These are phyloP conservation scores for Sylvia borin DNA, from an alignment of 2,797 vertebrate genomes.

Conservation along the genomic window DNA sequence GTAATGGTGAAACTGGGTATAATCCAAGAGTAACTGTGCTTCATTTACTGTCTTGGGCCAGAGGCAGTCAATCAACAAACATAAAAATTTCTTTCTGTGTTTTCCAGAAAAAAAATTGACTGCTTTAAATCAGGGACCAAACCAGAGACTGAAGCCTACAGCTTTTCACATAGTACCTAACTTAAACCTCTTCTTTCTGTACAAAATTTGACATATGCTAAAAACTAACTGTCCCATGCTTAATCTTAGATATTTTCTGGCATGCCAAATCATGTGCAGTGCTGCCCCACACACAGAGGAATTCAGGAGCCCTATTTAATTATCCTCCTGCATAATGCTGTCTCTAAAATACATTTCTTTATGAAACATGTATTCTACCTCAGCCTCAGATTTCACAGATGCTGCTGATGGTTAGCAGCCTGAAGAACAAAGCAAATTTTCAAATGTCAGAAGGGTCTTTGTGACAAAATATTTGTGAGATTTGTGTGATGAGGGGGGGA, in stretches of 20 bases:
- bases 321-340: neutral
- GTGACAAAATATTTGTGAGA: neutral
- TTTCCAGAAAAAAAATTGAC: neutral
- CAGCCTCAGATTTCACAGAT: neutral
- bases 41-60: constrained; percentile 32
- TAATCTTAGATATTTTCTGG: neutral
- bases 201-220: neutral
- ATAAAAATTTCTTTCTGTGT: constrained; percentile 5
- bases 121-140: neutral
- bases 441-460: neutral
- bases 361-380: neutral
- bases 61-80: constrained; percentile 46
- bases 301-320: neutral
- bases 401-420: neutral
- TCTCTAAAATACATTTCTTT: neutral
- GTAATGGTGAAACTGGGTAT: constrained; percentile 7
- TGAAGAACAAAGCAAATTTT: neutral
- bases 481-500: neutral
- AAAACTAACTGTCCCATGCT: neutral
- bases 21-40: constrained; percentile 45
- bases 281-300: neutral
- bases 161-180: neutral
- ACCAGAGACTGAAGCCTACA: neutral
- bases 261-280: neutral
- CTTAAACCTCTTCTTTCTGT: neutral